Evolutionary conservation across 2,113 vertebrate genomes (phyloP).

Genomic region (Apodemus sylvaticus): DNA sequence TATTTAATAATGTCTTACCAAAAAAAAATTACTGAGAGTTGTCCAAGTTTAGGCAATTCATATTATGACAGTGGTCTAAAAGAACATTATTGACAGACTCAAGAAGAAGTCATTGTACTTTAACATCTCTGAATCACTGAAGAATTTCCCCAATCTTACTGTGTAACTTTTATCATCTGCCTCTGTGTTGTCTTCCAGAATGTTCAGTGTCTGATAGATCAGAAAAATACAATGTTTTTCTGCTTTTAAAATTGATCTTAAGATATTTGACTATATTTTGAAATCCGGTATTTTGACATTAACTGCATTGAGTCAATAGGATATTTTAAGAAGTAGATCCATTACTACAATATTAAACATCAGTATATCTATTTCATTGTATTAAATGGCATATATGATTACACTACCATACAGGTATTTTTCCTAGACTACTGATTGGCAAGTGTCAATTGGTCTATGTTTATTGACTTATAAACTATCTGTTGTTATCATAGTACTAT

Average conservation of each 20-base stretch:
- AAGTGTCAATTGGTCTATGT: not conserved
- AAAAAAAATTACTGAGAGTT: not conserved
- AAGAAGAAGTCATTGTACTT: too few species aligned
- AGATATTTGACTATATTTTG: not conserved
- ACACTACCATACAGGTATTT: not conserved
- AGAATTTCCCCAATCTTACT: not conserved
- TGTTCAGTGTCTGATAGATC: not conserved
- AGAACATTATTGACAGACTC: not conserved
- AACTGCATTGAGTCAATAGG: not conserved
- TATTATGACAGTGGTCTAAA: not conserved
- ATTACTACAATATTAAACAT: not conserved
- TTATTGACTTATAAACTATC: not conserved
- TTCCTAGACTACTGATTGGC: not conserved
- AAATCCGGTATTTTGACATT: not conserved
- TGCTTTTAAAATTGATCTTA: not conserved
- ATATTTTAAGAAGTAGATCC: not conserved
- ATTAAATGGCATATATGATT: not conserved
- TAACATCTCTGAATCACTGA: not conserved
- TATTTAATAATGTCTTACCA: not conserved
- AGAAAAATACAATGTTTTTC: not conserved
- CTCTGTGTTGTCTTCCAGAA: accelerated
- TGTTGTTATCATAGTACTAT: not conserved
- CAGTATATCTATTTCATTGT: not conserved
- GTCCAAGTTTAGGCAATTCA: not conserved
- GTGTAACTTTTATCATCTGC: not conserved